Conservation (phyloP, 35 echinoderm and acorn worm species). For the Nesometra sesokonis region DNA sequence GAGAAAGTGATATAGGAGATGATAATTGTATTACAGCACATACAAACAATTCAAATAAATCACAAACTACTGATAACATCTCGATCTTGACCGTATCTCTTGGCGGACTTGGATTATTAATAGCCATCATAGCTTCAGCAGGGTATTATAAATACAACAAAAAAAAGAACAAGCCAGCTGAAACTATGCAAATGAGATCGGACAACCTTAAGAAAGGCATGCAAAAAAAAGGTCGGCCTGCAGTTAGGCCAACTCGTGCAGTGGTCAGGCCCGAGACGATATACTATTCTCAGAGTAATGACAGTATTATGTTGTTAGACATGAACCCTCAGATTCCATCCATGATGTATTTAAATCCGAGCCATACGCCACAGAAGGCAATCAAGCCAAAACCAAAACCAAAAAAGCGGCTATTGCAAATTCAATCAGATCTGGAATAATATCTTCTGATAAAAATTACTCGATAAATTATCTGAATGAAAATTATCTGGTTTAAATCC, state of each 20-base stretch:
- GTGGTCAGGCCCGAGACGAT: neutral
- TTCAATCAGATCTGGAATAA: neutral
- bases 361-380: neutral
- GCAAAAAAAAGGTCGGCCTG: neutral
- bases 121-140: neutral
- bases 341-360: neutral
- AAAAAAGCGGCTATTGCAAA: neutral
- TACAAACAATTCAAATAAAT: constrained; percentile 3
- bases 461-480: too few species aligned
- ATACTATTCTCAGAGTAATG: neutral
- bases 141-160: neutral
- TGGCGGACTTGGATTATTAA: neutral
- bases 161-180: neutral
- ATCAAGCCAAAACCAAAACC: neutral
- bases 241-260: neutral
- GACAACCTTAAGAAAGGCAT: neutral
- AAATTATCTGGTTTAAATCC: too few species aligned
- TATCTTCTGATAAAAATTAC: too few species aligned
- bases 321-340: neutral
- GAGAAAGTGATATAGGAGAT: constrained; percentile 56
- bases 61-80: neutral
- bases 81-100: neutral
- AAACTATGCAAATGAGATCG: neutral
- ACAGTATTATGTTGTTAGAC: neutral
- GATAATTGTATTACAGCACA: constrained; percentile 75